Conservation (phyloP, 2,113 vertebrate species). For the Oncorhynchus gorbuscha region DNA sequence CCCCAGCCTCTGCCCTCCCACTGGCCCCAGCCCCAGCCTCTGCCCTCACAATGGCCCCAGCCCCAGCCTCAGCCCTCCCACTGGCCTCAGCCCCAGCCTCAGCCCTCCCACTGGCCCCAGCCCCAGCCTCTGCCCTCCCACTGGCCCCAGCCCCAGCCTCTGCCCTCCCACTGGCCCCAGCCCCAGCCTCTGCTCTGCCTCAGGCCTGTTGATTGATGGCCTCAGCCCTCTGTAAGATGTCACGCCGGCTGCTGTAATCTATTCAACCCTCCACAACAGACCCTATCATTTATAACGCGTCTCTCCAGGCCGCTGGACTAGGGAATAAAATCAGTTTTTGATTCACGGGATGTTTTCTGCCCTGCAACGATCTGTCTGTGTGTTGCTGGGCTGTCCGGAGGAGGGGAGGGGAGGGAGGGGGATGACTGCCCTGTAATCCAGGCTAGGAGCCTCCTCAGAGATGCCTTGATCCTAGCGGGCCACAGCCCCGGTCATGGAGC, state of each 20-base stretch:
- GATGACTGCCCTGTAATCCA: slow-evolving; percentile 29
- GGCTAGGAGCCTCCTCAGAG: slow-evolving; percentile 26
- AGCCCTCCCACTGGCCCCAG: no score
- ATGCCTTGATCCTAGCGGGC: slow-evolving; percentile 8
- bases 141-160: no score
- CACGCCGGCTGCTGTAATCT: slow-evolving; percentile 36
- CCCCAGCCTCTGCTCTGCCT: neutral
- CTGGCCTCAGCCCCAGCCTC: no score
- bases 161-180: no score
- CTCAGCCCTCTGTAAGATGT: slow-evolving; percentile 22
- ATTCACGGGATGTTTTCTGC: slow-evolving; percentile 17
- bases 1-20: no score
- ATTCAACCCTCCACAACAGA: slow-evolving; percentile 33
- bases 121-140: no score
- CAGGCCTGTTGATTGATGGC: slow-evolving; percentile 39
- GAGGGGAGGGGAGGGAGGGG: neutral
- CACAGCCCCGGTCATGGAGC: neutral
- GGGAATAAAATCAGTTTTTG: slow-evolving; percentile 36
- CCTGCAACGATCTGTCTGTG: neutral
- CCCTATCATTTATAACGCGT: slow-evolving; percentile 39
- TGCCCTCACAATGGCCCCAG: no score
- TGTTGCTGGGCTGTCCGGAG: neutral
- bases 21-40: no score
- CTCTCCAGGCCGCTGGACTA: slow-evolving; percentile 17
- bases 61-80: no score